phyloP scores from a whole-genome alignment of 1,140 invertebrate species.

The Calycopis cecrops region DNA sequence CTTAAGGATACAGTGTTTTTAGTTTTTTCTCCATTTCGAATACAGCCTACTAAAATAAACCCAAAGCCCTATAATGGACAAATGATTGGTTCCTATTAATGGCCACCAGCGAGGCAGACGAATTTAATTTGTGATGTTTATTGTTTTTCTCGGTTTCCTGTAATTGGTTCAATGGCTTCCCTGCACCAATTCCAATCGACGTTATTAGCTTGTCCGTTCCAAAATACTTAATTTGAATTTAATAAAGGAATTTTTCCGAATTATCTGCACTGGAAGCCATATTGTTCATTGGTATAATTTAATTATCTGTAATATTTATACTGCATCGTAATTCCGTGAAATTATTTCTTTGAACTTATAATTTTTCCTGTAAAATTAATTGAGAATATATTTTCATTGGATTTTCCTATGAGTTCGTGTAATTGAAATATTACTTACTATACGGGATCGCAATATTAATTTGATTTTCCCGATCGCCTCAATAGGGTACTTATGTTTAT shows the following conservation, averaged over 20 bases:
- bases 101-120: slow-evolving; percentile 5
- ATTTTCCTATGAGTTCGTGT: too few species aligned
- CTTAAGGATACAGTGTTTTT: too few species aligned
- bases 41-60: too few species aligned
- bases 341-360: slow-evolving; percentile 15
- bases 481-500: too few species aligned
- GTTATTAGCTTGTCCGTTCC: slow-evolving; percentile 48
- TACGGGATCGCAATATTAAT: too few species aligned
- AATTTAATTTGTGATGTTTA: slow-evolving; percentile 68
- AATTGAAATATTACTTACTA: too few species aligned
- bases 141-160: slow-evolving; percentile 57
- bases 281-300: slow-evolving; percentile 37
- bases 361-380: slow-evolving; percentile 11
- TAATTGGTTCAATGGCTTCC: slow-evolving; percentile 63
- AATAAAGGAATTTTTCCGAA: slow-evolving; percentile 51
- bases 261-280: slow-evolving; percentile 41
- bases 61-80: too few species aligned
- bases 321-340: slow-evolving; percentile 22
- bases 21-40: too few species aligned
- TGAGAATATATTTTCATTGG: background rate
- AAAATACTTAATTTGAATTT: slow-evolving; percentile 58
- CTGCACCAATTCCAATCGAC: slow-evolving; percentile 59
- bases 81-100: background rate
- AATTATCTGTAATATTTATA: slow-evolving; percentile 30
- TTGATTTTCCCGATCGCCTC: too few species aligned